phyloP scores from a whole-genome alignment of 1,140 invertebrate species.

The Bathynomus jamesi region DNA sequence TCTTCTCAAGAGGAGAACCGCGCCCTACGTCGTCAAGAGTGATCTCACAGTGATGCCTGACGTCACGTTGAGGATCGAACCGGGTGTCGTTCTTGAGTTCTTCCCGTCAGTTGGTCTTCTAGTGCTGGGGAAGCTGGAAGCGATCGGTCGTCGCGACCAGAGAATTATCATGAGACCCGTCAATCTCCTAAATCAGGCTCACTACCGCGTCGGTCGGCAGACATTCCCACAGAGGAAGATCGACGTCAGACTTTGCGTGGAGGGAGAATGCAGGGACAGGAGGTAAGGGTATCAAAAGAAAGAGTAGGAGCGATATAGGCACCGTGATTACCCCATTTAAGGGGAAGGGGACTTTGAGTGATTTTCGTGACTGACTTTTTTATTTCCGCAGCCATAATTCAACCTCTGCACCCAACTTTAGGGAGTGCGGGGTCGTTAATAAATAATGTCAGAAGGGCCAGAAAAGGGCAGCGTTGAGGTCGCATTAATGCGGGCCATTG shows the following conservation, averaged over 20 bases:
- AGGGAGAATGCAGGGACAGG: constrained; percentile 56
- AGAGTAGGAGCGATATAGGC: too few species aligned
- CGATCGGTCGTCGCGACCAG: constrained; percentile 64
- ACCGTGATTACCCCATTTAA: too few species aligned
- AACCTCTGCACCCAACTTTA: too few species aligned
- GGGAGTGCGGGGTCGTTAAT: too few species aligned
- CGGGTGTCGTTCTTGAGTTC: constrained; percentile 89
- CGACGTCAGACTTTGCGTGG: constrained; percentile 61
- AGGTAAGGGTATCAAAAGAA: too few species aligned
- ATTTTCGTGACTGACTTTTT: too few species aligned
- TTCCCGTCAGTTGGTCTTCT: constrained; percentile 93
- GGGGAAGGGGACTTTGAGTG: too few species aligned
- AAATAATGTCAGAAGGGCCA: too few species aligned
- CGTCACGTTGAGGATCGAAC: constrained; percentile 70
- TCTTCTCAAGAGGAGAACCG: constrained; percentile 54
- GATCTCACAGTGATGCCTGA: constrained; percentile 96
- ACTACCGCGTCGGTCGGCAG: constrained; percentile 25
- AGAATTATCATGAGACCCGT: constrained; percentile 77
- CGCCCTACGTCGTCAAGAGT: constrained; percentile 73
- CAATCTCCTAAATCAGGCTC: constrained; percentile 30
- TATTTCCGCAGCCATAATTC: too few species aligned
- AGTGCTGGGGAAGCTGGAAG: constrained; percentile 83
- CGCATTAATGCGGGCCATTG: too few species aligned
- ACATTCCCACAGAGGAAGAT: constrained; percentile 11
- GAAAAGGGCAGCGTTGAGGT: too few species aligned